phyloP scores from a whole-genome alignment of 2,797 vertebrate genomes.

The Discoglossus pictus region DNA sequence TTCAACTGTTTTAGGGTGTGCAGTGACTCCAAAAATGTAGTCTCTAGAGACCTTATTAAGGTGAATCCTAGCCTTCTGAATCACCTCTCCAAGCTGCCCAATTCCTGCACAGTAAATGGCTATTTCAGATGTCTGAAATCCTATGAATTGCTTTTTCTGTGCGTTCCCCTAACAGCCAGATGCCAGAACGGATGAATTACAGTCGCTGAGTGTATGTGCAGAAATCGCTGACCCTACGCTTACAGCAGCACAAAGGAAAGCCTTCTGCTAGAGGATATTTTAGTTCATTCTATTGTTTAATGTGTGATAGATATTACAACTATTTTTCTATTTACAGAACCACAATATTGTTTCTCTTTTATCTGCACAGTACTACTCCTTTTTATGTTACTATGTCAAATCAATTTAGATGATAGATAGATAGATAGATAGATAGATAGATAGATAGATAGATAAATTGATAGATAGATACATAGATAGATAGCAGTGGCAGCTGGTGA shows the following conservation, averaged over 20 bases:
- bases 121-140: conserved; percentile 33
- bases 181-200: conserved; percentile 45
- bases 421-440: no score
- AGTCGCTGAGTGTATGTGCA: conserved; percentile 26
- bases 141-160: conserved; percentile 38
- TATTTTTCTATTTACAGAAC: conserved; percentile 1
- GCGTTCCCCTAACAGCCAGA: conserved; percentile 39
- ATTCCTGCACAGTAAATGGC: conserved; percentile 6
- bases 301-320: neutral
- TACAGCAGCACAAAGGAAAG: conserved; percentile 15
- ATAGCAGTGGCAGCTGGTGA: no score
- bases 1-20: conserved; percentile 12
- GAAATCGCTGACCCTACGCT: conserved; percentile 33
- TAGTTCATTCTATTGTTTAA: conserved; percentile 5
- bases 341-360: no score
- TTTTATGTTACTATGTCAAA: no score
- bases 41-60: conserved; percentile 45
- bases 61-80: conserved; percentile 15
- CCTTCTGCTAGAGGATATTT: conserved; percentile 13
- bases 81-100: conserved; percentile 11
- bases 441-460: no score
- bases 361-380: no score
- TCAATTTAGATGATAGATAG: no score
- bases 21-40: conserved; percentile 12
- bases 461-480: no score